Evolutionary conservation across 2,113 vertebrate genomes (phyloP).

Genomic region (Perognathus longimembris): DNA sequence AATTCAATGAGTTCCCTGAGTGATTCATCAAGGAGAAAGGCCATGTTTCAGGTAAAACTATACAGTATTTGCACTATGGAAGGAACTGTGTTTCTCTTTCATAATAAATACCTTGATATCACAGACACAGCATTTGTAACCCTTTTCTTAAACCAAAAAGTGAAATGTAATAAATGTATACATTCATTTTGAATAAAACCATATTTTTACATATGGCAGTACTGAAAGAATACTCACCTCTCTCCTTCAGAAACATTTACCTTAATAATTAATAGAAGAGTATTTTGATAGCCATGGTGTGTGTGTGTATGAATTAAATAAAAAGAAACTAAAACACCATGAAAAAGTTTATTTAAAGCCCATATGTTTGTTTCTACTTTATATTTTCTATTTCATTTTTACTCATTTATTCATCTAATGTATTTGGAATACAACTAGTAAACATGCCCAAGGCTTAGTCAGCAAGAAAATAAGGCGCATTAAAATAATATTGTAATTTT

Average conservation of each 20-base stretch:
- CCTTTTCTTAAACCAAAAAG: not conserved
- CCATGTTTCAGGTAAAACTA: not conserved
- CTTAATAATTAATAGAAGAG: not conserved
- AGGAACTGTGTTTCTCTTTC: not conserved
- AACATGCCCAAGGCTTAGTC: not conserved
- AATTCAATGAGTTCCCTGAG: not conserved
- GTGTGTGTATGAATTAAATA: not conserved
- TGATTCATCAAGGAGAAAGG: not conserved
- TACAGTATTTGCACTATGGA: not conserved
- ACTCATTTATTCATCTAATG: not conserved
- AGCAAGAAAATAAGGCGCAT: conserved; percentile 36
- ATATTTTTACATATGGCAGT: not conserved
- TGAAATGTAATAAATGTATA: not conserved
- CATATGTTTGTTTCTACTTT: conserved; percentile 3
- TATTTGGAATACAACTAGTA: not conserved
- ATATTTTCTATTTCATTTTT: not conserved
- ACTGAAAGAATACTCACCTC: not conserved
- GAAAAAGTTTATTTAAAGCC: not conserved
- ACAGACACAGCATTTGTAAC: rapidly evolving
- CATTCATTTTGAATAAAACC: not conserved
- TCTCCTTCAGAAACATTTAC: not conserved
- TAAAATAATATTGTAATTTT: not conserved
- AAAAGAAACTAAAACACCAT: not conserved
- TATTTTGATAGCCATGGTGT: not conserved
- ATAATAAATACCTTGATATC: not conserved